Evolutionary conservation across 2,113 vertebrate species (phyloP), one percentile per base, ranked within the genome.

Genomic region (Gambusia holbrooki): DNA sequence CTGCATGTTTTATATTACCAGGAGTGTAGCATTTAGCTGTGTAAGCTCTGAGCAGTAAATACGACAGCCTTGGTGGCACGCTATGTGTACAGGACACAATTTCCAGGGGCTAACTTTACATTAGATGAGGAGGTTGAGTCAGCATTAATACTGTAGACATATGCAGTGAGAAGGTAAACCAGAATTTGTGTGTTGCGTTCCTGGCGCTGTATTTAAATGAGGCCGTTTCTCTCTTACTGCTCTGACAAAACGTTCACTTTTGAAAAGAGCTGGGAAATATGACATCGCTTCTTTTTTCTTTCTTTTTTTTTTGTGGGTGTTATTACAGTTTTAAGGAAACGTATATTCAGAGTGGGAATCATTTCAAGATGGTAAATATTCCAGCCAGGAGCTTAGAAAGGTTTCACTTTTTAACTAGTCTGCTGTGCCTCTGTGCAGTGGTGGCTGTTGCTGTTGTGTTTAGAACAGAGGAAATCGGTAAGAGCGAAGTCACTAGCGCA

Each of bases 311-410:
- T 84, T 87, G 27, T 87, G 27, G 27, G 27, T 27, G 27, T 27
- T 27, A 27, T 74, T 74, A 71, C 76, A 74, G 76, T 90, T 88
- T 79, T 0, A 65, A 71, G 79, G 71, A 75, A 90, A 89, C 81
- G 79, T 83, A 76, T 78, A 77, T 87, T 81, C 81, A 69, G 35
- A 77, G 71, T 75, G 80, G 88, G 86, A 80, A 84, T 87, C 13
- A 0, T 87, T 87, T 87, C 61, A 73, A 76, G 71, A 71, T 67
- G 72, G 81, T 78, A 82, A 80, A 89, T 84, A 83, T 92, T 87
- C 90, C 82, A 85, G 79, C 91, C 80, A 86, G 79, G 83, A 82
- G 72, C 79, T 77, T 73, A 86, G 81, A 88, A 87, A 83, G 48
- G 45, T 54, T 69, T 82, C 77, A 83, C 86, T 87, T 73, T 87